Percentiles rank a stretch among this genome's conserved stretches.
Evolutionary conservation across 2,113 vertebrate genomes (phyloP).

Genomic region (Cettia cetti): DNA sequence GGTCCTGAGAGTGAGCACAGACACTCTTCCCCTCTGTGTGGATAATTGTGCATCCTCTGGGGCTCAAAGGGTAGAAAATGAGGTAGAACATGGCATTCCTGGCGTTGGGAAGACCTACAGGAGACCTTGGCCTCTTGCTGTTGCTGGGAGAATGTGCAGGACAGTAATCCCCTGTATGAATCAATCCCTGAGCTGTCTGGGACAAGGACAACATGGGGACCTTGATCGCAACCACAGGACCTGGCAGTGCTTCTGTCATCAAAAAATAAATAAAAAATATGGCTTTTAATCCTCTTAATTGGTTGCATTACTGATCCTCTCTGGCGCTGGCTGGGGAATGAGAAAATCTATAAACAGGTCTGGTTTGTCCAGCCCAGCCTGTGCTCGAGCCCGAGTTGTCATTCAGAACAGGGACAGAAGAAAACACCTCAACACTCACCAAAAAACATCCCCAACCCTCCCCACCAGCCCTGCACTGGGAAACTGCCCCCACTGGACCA

Average conservation of each 20-base stretch:
- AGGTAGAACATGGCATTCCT: neutral
- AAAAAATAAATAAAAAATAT: neutral
- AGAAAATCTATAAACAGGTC: neutral
- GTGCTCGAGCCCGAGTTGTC: neutral
- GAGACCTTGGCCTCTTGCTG: neutral
- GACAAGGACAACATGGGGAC: neutral
- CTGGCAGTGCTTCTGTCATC: neutral
- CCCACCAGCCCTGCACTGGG: neutral
- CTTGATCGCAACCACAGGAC: neutral
- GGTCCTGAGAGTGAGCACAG: neutral
- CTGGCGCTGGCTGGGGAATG: neutral
- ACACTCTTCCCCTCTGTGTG: too few species aligned
- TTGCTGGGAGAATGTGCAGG: neutral
- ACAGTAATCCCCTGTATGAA: neutral
- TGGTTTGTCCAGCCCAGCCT: neutral
- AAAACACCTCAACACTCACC: neutral
- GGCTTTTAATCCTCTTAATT: conserved; percentile 47
- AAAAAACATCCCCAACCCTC: neutral
- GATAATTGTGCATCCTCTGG: neutral
- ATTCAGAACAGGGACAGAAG: neutral
- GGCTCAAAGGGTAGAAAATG: neutral
- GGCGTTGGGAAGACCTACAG: neutral
- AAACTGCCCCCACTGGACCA: neutral
- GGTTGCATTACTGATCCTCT: neutral
- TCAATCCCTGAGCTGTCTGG: neutral